These are phyloP conservation scores for Eupelmus urozonus DNA, from an alignment of 2,888 invertebrate genomes.

Conservation along the genomic window DNA sequence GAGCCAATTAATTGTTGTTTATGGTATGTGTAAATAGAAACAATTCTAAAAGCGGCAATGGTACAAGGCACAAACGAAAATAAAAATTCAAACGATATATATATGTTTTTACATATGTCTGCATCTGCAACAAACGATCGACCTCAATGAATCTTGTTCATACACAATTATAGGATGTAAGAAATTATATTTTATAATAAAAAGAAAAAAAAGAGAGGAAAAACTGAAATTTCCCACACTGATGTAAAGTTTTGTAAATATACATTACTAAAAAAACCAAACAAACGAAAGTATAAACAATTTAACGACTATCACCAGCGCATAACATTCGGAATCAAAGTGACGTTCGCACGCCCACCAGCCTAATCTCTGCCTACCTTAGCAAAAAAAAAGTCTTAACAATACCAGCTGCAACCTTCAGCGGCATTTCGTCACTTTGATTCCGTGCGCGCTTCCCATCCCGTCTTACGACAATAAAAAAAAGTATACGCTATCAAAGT, in stretches of 20 bases:
- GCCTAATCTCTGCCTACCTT: too few relatives aligned
- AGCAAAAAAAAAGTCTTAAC: too few relatives aligned
- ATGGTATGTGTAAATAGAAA: constrained; percentile 52
- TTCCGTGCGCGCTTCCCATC: too few relatives aligned
- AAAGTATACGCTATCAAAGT: too few relatives aligned
- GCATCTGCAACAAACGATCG: constrained; percentile 27
- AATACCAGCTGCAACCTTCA: too few relatives aligned
- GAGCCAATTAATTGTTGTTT: constrained; percentile 80
- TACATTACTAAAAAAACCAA: constrained; percentile 30
- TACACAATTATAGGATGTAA: constrained; percentile 53
- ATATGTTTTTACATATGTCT: constrained; percentile 48
- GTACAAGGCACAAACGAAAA: constrained; percentile 50
- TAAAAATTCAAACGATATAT: constrained; percentile 56
- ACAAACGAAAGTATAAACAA: constrained; percentile 1
- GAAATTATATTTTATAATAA: constrained; percentile 60
- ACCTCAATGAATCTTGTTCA: constrained; percentile 36
- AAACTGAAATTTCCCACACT: constrained; percentile 34
- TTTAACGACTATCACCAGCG: background rate
- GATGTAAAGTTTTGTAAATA: constrained; percentile 51
- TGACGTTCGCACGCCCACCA: too few relatives aligned
- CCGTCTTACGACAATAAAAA: too few relatives aligned
- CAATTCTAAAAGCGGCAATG: constrained; percentile 35
- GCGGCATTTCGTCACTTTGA: too few relatives aligned
- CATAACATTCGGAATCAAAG: background rate
- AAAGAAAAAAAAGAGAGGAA: constrained; percentile 17